A percentile compares a stretch with the other conserved stretches of the same genome.
Conservation (phyloP, 2,113 vertebrate genomes). For the Conger conger region DNA sequence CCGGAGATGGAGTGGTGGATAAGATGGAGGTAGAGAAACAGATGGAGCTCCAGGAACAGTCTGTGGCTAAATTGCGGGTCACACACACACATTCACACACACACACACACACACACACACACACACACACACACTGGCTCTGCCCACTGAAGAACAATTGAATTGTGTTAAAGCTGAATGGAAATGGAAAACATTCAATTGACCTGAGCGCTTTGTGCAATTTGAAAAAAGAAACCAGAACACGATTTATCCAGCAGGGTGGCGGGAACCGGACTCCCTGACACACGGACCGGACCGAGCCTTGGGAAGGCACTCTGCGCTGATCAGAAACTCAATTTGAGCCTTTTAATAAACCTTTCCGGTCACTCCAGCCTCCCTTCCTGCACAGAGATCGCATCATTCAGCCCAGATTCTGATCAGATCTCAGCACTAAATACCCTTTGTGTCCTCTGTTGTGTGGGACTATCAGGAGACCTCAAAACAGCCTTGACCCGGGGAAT, state of each 20-base stretch:
- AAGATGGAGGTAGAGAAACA: neutral
- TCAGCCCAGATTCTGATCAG: neutral
- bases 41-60: neutral
- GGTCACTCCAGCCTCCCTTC: neutral
- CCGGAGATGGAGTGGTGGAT: no score
- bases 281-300: slow-evolving; percentile 28
- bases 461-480: neutral
- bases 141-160: neutral
- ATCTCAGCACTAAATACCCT: neutral
- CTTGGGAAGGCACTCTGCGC: slow-evolving; percentile 19
- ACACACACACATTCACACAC: neutral
- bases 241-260: slow-evolving; percentile 49
- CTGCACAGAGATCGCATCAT: neutral
- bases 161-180: slow-evolving; percentile 12
- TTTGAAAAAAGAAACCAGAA: neutral
- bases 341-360: slow-evolving; percentile 60
- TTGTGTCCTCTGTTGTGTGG: neutral
- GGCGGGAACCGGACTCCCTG: slow-evolving; percentile 42
- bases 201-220: neutral
- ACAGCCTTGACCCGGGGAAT: neutral
- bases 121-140: neutral
- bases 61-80: neutral
- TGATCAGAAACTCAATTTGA: slow-evolving; percentile 59
- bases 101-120: neutral
- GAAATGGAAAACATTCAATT: slow-evolving; percentile 36